Evolutionary conservation across 2,113 vertebrate genomes (phyloP).

Genomic region (Bostrychus sinensis): DNA sequence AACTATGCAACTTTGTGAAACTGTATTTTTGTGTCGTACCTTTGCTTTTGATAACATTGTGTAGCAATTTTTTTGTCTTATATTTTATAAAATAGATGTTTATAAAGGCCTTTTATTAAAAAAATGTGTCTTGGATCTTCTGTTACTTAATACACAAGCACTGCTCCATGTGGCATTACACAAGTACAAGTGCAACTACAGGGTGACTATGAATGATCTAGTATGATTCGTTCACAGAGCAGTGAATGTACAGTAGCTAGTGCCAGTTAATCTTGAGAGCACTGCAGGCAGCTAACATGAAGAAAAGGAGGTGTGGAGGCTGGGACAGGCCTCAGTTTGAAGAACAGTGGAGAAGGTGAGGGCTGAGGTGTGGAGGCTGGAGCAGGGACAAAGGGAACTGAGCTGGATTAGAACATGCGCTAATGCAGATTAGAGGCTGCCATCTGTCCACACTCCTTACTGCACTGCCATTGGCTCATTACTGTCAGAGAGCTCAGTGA

Average conservation of each 20-base stretch:
- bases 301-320: too few species aligned
- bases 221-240: too few species aligned
- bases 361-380: neutral
- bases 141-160: neutral
- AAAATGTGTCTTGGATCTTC: slow-evolving; percentile 39
- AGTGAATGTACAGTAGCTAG: too few species aligned
- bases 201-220: too few species aligned
- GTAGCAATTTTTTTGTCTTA: slow-evolving; percentile 63
- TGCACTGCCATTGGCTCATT: neutral
- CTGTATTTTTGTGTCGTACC: slow-evolving; percentile 66
- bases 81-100: slow-evolving; percentile 75
- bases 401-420: slow-evolving; percentile 60
- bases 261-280: too few species aligned
- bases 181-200: too few species aligned
- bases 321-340: too few species aligned
- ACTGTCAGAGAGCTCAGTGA: too few species aligned
- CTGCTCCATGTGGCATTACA: too few species aligned
- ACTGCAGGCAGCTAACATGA: too few species aligned
- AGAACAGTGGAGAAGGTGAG: neutral
- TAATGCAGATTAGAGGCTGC: slow-evolving; percentile 65
- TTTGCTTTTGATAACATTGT: slow-evolving; percentile 71
- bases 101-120: slow-evolving; percentile 74
- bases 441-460: slow-evolving; percentile 50
- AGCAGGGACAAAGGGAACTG: neutral
- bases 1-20: slow-evolving; percentile 76